Percentiles rank a stretch among this genome's conserved stretches.
These are phyloP conservation scores for Isurus oxyrinchus DNA, from an alignment of 2,113 vertebrate genomes.

Conservation along the genomic window DNA sequence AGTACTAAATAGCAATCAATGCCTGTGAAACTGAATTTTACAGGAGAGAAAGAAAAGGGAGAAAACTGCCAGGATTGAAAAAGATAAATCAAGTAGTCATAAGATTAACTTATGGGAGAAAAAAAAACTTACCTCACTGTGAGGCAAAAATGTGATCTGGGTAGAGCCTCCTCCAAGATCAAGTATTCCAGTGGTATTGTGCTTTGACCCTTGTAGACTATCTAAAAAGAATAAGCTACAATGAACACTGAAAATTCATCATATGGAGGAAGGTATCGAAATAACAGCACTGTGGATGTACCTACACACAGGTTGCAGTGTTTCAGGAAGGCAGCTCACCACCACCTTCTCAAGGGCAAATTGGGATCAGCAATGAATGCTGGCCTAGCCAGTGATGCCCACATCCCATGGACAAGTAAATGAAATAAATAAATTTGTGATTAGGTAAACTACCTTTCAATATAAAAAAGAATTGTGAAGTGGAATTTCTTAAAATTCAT, in stretches of 20 bases:
- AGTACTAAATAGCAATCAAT: background rate
- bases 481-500: too few species aligned
- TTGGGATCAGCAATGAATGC: too few species aligned
- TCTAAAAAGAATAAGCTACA: slow-evolving; percentile 53
- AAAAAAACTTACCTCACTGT: slow-evolving; percentile 62
- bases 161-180: slow-evolving; percentile 91
- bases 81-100: background rate
- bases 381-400: too few species aligned
- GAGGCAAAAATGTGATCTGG: slow-evolving; percentile 87
- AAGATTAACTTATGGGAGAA: background rate
- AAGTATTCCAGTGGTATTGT: slow-evolving; percentile 75
- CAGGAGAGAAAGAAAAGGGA: background rate
- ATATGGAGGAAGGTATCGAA: background rate
- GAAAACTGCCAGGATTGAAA: background rate
- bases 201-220: slow-evolving; percentile 56
- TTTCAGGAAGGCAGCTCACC: too few species aligned
- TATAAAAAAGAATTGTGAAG: background rate
- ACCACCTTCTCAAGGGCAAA: too few species aligned
- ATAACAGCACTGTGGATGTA: too few species aligned
- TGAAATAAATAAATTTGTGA: background rate
- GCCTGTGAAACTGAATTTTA: background rate
- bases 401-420: too few species aligned
- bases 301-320: too few species aligned
- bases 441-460: background rate
- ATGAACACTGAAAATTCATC: background rate